Percentiles rank a stretch among this genome's conserved stretches.
These are phyloP conservation scores for Hydractinia echinata DNA, from an alignment of 30 jellyfish, hydroid and myxozoan genomes.

Conservation along the genomic window DNA sequence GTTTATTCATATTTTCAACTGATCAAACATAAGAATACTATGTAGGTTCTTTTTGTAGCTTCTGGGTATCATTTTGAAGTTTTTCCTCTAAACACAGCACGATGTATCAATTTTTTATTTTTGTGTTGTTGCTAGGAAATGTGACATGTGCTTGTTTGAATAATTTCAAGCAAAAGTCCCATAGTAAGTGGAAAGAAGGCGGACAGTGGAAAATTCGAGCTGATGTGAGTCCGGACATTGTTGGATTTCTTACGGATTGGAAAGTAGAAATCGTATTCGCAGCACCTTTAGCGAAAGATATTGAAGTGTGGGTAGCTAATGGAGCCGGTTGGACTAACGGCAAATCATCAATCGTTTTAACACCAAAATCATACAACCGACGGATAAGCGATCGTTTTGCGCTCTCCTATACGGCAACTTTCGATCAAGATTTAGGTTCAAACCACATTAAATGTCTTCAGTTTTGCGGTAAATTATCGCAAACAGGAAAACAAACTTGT, in stretches of 20 bases:
- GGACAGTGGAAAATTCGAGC: constrained; percentile 1
- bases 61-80: too few species aligned
- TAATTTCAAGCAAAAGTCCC: neutral
- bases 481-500: neutral
- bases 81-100: too few species aligned
- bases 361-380: neutral
- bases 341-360: constrained; percentile 2
- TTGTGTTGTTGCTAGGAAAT: too few species aligned
- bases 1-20: too few species aligned
- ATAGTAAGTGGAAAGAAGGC: constrained; percentile 20
- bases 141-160: constrained; percentile 1
- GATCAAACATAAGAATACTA: too few species aligned
- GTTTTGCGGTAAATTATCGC: neutral
- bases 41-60: too few species aligned
- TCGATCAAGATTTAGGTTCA: neutral
- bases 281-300: constrained; percentile 5
- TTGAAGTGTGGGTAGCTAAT: neutral
- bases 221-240: neutral
- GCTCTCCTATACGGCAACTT: neutral
- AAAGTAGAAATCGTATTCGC: neutral
- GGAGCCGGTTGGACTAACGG: constrained; percentile 2
- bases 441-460: constrained; percentile 9
- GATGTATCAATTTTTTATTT: too few species aligned
- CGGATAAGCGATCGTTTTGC: neutral
- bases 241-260: neutral